These are phyloP conservation scores for Bicyclus anynana DNA, from an alignment of 1,140 invertebrate species.

Conservation along the genomic window DNA sequence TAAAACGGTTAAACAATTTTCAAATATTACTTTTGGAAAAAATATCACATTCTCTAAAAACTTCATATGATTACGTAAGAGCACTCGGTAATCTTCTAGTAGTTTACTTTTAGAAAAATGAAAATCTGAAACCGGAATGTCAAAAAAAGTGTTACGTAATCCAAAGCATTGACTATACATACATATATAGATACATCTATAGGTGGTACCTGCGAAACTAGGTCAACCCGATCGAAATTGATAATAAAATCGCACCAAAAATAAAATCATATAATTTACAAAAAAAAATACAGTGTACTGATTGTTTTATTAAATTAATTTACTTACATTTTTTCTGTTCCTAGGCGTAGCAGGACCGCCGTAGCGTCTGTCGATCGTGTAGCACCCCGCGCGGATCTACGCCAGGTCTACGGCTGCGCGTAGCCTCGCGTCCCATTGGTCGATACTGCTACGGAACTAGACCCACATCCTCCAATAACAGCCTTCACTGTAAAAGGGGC, in stretches of 20 bases:
- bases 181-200: constrained; percentile 13
- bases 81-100: too few species aligned
- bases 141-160: background rate
- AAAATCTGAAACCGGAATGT: background rate
- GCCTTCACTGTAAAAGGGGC: constrained; percentile 54
- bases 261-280: background rate
- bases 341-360: constrained; percentile 65
- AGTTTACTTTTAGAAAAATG: too few species aligned
- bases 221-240: background rate
- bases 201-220: constrained; percentile 11
- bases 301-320: constrained; percentile 20
- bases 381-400: constrained; percentile 61
- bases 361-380: constrained; percentile 68
- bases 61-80: too few species aligned
- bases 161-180: background rate
- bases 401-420: constrained; percentile 65
- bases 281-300: background rate
- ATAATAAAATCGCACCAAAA: background rate
- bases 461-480: constrained; percentile 48
- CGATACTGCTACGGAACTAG: constrained; percentile 45
- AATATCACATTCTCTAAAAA: too few species aligned
- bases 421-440: constrained; percentile 56
- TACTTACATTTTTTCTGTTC: constrained; percentile 72
- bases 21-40: too few species aligned
- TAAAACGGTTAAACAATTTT: too few species aligned